Base-by-base conservation (phyloP, 2,797 vertebrate species). In the Phalloptychus januarius region DNA sequence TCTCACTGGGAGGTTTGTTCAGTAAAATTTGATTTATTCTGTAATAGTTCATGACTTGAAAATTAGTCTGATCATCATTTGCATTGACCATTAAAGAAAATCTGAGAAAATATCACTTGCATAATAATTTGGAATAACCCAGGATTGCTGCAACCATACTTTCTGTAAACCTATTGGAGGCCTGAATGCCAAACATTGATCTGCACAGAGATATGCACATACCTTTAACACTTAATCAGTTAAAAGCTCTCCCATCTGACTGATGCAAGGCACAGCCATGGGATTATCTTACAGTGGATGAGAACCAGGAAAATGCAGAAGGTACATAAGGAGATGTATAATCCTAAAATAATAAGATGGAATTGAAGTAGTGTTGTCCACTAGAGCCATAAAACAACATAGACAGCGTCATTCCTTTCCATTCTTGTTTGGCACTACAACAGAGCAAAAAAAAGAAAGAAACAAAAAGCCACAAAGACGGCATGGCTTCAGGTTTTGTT, bases 301-400 rank as follows among this genome's bases (percentile, higher is more conserved):
- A 38, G 63, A 38, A 38, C 63, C 63, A 65, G 63, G 63, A 38
- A 23, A 38, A 33, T 33, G 31, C 31, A 33, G 58, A 38, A 38
- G 36, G 63, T 40, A 23, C 33, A 40, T 23, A 38, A 78, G 78
- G 44, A 54, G 40, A 36, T 1, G 63, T 33, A 54, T 92, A 91
- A 93, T 92, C 90, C 89, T 79, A 79, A 88, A 89, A 93, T 86
- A 93, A 90, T 84, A 90, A 58, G 7, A 46, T 80, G 63, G 85
- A 84, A 90, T 85, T 85, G 28, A 11, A 81, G 31, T 50, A 63
- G 72, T 36, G 45, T 73, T 77, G 80, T 73, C 58, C 42, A 33
- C 52, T 6, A 81, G 77, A 54, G 7, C 52, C 0, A 40, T 31
- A 77, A 77, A 54, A 86, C 67, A 84, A 88, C 88, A 90, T 78